Percentiles rank a stretch among this genome's conserved stretches.
These are phyloP conservation scores for Archips xylosteana DNA, from an alignment of 2,888 invertebrate genomes.

Conservation along the genomic window DNA sequence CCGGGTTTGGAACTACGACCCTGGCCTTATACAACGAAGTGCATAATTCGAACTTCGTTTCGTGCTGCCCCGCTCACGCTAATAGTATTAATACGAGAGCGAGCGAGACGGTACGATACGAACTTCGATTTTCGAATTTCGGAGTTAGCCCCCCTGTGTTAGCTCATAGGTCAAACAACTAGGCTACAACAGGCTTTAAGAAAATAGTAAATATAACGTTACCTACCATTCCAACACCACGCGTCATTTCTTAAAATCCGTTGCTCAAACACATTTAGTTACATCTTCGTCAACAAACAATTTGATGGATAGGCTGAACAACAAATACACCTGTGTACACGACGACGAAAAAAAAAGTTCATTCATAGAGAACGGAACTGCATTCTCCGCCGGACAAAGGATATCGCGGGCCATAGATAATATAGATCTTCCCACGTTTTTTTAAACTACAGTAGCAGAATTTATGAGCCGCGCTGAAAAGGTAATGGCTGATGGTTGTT, in stretches of 20 bases:
- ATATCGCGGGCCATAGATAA: constrained; percentile 61
- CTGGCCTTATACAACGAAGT: no score
- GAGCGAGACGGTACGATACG: no score
- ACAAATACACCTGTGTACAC: constrained; percentile 80
- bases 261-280: constrained; percentile 40
- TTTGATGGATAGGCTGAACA: constrained; percentile 50
- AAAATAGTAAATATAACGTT: no score
- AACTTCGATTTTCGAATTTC: no score
- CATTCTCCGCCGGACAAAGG: constrained; percentile 65
- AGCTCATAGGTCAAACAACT: no score
- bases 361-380: constrained; percentile 67
- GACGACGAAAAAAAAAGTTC: constrained; percentile 58
- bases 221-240: not conserved
- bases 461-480: constrained; percentile 67
- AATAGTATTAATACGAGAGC: no score
- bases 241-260: constrained; percentile 10
- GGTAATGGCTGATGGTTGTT: constrained; percentile 46
- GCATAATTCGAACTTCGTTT: no score
- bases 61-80: no score
- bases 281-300: constrained; percentile 48
- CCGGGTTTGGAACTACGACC: no score
- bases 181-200: no score
- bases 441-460: constrained; percentile 67
- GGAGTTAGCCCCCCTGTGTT: no score
- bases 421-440: constrained; percentile 71